Conservation (phyloP, 2,113 vertebrate genomes). For the Melanerpes formicivorus region DNA sequence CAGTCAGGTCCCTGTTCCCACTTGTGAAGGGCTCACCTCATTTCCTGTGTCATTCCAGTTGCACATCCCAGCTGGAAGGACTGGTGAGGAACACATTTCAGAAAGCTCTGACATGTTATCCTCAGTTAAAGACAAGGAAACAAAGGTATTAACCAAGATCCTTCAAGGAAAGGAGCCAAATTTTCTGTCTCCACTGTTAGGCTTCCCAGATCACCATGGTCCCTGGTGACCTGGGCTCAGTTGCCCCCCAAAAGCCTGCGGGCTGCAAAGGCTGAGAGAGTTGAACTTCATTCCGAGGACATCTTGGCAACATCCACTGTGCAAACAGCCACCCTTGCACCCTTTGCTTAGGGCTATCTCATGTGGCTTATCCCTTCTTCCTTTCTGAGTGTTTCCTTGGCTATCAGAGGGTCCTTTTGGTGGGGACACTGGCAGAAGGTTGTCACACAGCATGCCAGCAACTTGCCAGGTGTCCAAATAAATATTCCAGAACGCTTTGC, state of each 20-base stretch:
- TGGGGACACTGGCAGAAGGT: background rate
- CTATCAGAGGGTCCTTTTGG: background rate
- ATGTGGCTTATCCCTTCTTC: rapidly evolving
- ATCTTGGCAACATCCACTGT: rapidly evolving
- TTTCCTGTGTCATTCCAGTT: background rate
- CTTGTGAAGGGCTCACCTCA: background rate
- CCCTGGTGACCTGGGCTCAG: background rate
- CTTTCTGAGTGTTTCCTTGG: background rate
- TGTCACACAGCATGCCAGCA: background rate
- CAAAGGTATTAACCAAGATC: background rate
- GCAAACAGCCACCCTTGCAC: background rate
- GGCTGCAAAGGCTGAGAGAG: background rate
- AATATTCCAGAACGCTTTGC: background rate
- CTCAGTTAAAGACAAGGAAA: background rate
- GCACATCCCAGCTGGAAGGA: rapidly evolving
- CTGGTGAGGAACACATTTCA: background rate
- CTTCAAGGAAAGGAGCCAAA: background rate
- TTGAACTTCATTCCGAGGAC: background rate
- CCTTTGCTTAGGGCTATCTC: background rate
- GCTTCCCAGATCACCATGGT: background rate
- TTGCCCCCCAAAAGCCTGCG: background rate
- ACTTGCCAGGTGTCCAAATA: background rate
- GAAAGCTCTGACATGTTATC: background rate
- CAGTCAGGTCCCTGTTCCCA: background rate
- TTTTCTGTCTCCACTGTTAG: background rate